Evolutionary conservation across 2,113 vertebrate species (phyloP), one percentile per base, ranked within the genome.

Genomic region (Regulus satrapa): DNA sequence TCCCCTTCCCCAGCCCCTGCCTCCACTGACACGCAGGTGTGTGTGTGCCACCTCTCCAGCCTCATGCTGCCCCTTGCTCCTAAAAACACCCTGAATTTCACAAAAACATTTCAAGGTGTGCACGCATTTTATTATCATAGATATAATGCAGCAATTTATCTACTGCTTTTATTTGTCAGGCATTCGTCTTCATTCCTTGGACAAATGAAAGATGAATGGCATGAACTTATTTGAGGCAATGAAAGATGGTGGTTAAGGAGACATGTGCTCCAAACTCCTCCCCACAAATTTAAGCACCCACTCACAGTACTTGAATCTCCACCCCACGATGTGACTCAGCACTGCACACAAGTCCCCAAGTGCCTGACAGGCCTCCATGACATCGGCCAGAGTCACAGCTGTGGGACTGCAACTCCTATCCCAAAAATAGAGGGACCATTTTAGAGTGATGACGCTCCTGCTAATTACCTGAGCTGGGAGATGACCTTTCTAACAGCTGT

Each of bases 381-480:
- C 0, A 0, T 46, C 1, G 0, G 31, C 32, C 78, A 76, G 45
- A 76, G 78, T 48, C 62, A 69, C 58, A 74, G 18, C 41, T 38
- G 69, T 56, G 66, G 78, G 74, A 56, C 1, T 90, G 72, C 54
- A 89, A 46, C 62, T 79, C 62, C 58, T 19, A 32, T 14, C 54
- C 63, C 54, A 29, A 82, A 85, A 95, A 88, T 7, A 95, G 75
- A 85, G 78, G 25, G 46, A 14, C 18, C 36, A 34, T 85, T 95
- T 94, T 36, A 68, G 71, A 76, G n/a, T 23, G 31, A 23, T 3
- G 12, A 61, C 0, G 0, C 14, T 68, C 41, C 56, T 72, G 48
- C 25, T 63, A 87, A 93, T 91, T 81, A 87, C 20, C 81, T 4
- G 5, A 82, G 54, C 58, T 45, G 64, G 66, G 36, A 16, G 72